A percentile compares a stretch with the other conserved stretches of the same genome.
Conservation (phyloP, 2,113 vertebrate genomes). For the Stigmatopora nigra region DNA sequence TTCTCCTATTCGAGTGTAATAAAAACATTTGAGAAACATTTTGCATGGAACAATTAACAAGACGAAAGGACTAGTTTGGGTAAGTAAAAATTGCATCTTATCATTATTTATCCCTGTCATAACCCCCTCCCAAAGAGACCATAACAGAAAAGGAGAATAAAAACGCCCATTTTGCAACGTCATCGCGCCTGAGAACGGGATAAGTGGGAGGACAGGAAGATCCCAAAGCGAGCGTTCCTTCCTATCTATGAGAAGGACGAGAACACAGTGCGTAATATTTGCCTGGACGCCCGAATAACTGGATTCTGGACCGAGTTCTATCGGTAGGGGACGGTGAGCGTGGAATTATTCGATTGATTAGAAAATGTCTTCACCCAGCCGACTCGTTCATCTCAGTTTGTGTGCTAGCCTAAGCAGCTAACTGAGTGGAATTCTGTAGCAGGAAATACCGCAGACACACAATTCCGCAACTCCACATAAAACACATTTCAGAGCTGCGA, state of each 20-base stretch:
- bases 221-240: not conserved
- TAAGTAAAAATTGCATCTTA: too few species aligned
- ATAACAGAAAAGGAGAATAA: too few species aligned
- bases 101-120: too few species aligned
- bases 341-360: not conserved
- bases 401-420: conserved; percentile 38
- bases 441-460: conserved; percentile 41
- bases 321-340: conserved; percentile 35
- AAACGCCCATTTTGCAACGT: conserved; percentile 35
- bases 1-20: too few species aligned
- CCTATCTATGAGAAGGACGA: not conserved
- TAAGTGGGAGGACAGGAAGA: conserved; percentile 70
- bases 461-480: not conserved
- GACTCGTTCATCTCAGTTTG: conserved; percentile 18
- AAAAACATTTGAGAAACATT: too few species aligned
- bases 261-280: not conserved
- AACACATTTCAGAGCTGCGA: not conserved
- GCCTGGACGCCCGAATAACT: not conserved
- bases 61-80: too few species aligned
- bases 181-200: conserved; percentile 58
- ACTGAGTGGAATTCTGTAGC: conserved; percentile 29
- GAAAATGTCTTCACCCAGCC: not conserved
- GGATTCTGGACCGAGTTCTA: not conserved
- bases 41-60: too few species aligned
- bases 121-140: too few species aligned